Evolutionary conservation across 35 echinoderm and acorn worm species (phyloP).

Genomic region (Ophioderma brevispina): DNA sequence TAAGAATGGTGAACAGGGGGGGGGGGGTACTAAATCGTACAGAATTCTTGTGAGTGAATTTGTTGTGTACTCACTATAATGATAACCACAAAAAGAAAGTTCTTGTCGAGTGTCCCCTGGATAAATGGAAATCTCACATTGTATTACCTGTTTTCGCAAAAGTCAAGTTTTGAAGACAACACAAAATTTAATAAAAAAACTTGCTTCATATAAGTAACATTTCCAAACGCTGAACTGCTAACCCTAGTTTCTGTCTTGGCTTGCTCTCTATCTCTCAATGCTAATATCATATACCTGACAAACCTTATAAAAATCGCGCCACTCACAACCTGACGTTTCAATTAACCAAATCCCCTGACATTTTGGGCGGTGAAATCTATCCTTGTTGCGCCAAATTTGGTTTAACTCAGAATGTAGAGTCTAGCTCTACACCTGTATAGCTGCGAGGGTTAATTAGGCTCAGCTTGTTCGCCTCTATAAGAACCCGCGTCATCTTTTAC

Average conservation of each 20-base stretch:
- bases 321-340: slow-evolving; percentile 13
- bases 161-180: neutral
- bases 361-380: neutral
- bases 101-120: too few species aligned
- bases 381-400: neutral
- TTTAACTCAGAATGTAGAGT: neutral
- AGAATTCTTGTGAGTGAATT: too few species aligned
- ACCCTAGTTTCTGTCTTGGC: neutral
- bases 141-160: neutral
- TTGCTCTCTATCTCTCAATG: neutral
- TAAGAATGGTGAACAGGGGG: too few species aligned
- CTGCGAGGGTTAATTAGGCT: neutral
- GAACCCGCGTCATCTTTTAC: neutral
- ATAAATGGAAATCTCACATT: too few species aligned
- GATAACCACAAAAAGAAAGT: too few species aligned
- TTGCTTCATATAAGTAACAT: neutral
- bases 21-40: too few species aligned
- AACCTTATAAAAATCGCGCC: slow-evolving; percentile 13
- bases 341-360: neutral
- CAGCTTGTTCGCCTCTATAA: neutral
- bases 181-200: neutral
- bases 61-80: too few species aligned
- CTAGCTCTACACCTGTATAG: neutral
- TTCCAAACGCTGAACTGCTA: neutral
- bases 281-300: neutral